Percentiles rank a stretch among this genome's conserved stretches.
Conservation (phyloP, 2,888 invertebrate species). For the Athalia circularis region DNA sequence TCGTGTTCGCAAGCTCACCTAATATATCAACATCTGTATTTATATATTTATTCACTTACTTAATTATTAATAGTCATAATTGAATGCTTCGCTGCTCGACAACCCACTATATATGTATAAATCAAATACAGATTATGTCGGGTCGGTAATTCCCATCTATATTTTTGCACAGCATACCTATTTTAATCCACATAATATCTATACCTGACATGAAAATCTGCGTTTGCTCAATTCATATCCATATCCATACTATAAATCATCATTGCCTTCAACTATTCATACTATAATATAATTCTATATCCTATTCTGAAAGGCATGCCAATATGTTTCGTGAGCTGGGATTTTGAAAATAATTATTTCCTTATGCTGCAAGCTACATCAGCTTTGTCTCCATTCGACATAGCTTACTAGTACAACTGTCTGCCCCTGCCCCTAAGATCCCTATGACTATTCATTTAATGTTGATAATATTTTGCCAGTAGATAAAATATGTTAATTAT, state of each 20-base stretch:
- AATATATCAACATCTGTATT: conserved; percentile 58
- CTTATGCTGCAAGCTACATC: background rate
- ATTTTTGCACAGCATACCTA: conserved; percentile 18
- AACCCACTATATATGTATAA: conserved; percentile 28
- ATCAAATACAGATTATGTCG: conserved; percentile 10
- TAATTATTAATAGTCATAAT: conserved; percentile 44
- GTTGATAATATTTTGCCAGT: conserved; percentile 18
- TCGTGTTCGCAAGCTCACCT: conserved; percentile 55
- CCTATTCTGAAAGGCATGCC: conserved; percentile 25
- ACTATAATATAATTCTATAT: conserved; percentile 21
- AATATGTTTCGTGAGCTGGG: conserved; percentile 12
- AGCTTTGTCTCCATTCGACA: background rate
- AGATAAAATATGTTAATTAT: conserved; percentile 19
- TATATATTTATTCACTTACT: conserved; percentile 49
- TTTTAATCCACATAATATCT: conserved; percentile 34
- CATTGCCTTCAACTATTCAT: background rate
- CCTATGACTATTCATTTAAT: conserved; percentile 10
- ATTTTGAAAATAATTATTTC: conserved; percentile 14
- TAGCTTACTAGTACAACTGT: conserved; percentile 9
- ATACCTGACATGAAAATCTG: conserved; percentile 31
- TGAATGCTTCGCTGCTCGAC: conserved; percentile 55
- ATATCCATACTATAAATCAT: conserved; percentile 11
- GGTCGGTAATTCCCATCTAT: conserved; percentile 5
- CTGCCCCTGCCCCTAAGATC: background rate
- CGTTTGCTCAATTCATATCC: conserved; percentile 31